phyloP scores from a whole-genome alignment of 2,113 vertebrate genomes.

The Prolemur simus region DNA sequence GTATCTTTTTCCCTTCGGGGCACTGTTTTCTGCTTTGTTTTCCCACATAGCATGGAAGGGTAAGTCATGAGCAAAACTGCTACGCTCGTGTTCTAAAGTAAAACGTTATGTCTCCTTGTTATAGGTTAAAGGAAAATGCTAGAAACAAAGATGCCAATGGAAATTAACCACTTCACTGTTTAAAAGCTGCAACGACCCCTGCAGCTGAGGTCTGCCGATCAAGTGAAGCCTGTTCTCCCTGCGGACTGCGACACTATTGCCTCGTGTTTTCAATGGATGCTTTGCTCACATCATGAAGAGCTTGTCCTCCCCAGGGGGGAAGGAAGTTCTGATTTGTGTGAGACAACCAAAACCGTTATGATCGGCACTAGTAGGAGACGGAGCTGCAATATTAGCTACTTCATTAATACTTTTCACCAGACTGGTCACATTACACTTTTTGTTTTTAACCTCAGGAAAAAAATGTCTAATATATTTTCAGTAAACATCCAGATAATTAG shows the following conservation, averaged over 20 bases:
- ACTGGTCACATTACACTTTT: not conserved
- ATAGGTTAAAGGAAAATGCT: slow-evolving; percentile 69
- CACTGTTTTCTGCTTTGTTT: slow-evolving; percentile 64
- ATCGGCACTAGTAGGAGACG: slow-evolving; percentile 32
- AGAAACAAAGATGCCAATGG: slow-evolving; percentile 69
- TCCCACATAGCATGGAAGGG: slow-evolving; percentile 66
- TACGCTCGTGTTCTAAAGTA: slow-evolving; percentile 66
- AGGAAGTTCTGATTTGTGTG: not conserved
- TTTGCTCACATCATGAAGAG: slow-evolving; percentile 47
- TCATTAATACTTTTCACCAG: slow-evolving; percentile 42
- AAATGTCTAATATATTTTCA: slow-evolving; percentile 65
- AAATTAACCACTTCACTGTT: slow-evolving; percentile 81
- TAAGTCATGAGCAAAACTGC: slow-evolving; percentile 64
- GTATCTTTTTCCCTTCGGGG: slow-evolving; percentile 42
- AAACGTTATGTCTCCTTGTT: slow-evolving; percentile 55
- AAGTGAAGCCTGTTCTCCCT: slow-evolving; percentile 46
- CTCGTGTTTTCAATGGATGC: slow-evolving; percentile 3
- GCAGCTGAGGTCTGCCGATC: slow-evolving; percentile 31
- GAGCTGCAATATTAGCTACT: not conserved
- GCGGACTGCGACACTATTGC: not conserved
- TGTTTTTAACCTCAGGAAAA: slow-evolving; percentile 58
- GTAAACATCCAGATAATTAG: slow-evolving; percentile 41
- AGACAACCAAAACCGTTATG: slow-evolving; percentile 42
- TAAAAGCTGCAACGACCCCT: slow-evolving; percentile 63
- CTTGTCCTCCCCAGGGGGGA: not conserved